Evolutionary conservation across 2,113 vertebrate species (phyloP), one percentile per base, ranked within the genome.

Genomic region (Chloroceryle aenea): DNA sequence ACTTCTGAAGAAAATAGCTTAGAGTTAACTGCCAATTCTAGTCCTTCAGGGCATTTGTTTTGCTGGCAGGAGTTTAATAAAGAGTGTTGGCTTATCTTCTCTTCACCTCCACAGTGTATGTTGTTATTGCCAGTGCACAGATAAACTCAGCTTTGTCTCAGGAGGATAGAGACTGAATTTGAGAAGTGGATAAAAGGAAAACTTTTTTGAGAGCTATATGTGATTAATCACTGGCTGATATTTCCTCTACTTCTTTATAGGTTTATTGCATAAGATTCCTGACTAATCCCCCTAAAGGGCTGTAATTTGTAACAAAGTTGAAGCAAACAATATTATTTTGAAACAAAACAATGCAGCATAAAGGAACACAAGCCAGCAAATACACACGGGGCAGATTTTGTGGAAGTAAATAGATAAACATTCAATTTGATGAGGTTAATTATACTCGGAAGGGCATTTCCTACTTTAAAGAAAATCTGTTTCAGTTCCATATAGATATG

Each of bases 221-320:
- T 94, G 90, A 93, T 97, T 96, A 97, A 95, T 97, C 86, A 90
- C 79, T 56, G 66, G 16, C 30, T 94, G 58, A 94, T 95, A 78
- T 30, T 96, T 19, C 15, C 29, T 89, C 38, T 21, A 73, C 27
- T 93, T 77, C 68, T 73, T 95, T 93, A 68, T 32, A 75, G 17
- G n/a, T 74, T 97, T 97, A 72, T 90, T 97, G 82, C 58, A 63
- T 72, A 94, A 93, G 12, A 58, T 20, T 94, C 32, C 40, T 74
- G 56, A 83, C 79, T 86, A 88, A 85, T 91, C 67, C 19, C 93
- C 79, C n/a, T 38, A 56, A 90, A 91, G 83, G 53, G 74, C 53
- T 85, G 56, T 87, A 83, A 95, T 97, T 96, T 93, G 63, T 84
- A 95, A 95, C 32, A 17, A 90, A 97, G 83, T 59, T 82, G 76